phyloP scores from a whole-genome alignment of 2,797 vertebrate species.

The Bovichtus diacanthus region DNA sequence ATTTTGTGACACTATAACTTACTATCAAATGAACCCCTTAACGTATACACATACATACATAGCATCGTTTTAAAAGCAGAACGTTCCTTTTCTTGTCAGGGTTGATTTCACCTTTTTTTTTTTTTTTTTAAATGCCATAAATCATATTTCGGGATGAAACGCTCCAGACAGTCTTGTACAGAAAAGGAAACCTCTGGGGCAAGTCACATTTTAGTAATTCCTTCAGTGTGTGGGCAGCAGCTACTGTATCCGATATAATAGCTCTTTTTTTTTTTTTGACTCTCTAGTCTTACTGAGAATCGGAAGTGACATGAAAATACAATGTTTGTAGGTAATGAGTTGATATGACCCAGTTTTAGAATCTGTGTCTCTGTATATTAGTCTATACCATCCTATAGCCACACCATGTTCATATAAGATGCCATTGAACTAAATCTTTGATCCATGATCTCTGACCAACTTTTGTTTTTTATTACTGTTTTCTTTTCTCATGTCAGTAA shows the following conservation, averaged over 20 bases:
- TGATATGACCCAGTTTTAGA: slow-evolving; percentile 31
- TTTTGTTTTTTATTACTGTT: neutral
- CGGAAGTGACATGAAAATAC: neutral
- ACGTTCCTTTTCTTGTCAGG: neutral
- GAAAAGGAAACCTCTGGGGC: neutral
- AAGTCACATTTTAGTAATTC: slow-evolving; percentile 15
- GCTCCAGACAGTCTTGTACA: neutral
- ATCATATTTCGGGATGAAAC: neutral
- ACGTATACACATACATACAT: too few relatives aligned
- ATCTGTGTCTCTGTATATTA: slow-evolving; percentile 10
- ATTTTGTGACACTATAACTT: too few relatives aligned
- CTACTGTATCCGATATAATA: slow-evolving; percentile 9
- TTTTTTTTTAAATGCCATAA: neutral
- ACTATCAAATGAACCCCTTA: too few relatives aligned
- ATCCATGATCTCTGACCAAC: neutral
- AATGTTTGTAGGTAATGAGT: slow-evolving; percentile 6
- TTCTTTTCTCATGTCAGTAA: neutral
- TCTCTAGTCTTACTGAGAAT: neutral
- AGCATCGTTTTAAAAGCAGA: too few relatives aligned
- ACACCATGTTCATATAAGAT: neutral
- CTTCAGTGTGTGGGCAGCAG: slow-evolving; percentile 7
- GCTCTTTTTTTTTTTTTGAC: slow-evolving; percentile 13
- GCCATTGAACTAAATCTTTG: neutral
- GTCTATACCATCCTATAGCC: neutral
- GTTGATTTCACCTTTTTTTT: neutral